Conservation (phyloP, 2,888 invertebrate species). For the Eristalis tenax region DNA sequence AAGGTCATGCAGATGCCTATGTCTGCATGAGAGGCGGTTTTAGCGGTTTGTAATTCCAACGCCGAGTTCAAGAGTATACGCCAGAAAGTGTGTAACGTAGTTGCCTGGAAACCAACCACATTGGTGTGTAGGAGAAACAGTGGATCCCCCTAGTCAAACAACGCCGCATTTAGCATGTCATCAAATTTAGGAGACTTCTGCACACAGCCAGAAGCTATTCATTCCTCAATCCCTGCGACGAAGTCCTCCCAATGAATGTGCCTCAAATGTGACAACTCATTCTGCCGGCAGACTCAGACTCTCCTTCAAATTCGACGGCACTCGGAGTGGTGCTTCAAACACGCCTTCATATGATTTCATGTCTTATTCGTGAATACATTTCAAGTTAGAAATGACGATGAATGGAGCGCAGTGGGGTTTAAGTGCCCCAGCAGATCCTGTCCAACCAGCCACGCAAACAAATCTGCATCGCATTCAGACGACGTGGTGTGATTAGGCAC, state of each 20-base stretch:
- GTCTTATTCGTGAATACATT: slow-evolving; percentile 58
- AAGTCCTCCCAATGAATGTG: not conserved
- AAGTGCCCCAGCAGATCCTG: not conserved
- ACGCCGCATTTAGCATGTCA: not conserved
- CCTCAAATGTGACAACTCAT: not conserved
- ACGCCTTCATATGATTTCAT: slow-evolving; percentile 45
- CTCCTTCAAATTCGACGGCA: slow-evolving; percentile 36
- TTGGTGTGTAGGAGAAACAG: not conserved
- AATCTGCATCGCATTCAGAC: slow-evolving; percentile 20
- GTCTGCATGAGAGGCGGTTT: too few species aligned
- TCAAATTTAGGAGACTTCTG: not conserved
- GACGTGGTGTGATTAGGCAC: not conserved
- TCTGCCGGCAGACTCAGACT: not conserved
- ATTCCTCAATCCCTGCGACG: not conserved
- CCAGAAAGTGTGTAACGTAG: too few species aligned
- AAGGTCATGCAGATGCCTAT: too few species aligned
- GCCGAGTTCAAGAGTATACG: too few species aligned
- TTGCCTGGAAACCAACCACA: too few species aligned
- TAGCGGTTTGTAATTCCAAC: too few species aligned
- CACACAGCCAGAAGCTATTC: not conserved
- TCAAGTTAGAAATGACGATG: slow-evolving; percentile 34
- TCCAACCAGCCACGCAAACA: not conserved
- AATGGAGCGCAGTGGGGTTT: not conserved
- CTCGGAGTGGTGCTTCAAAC: slow-evolving; percentile 32
- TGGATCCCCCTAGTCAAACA: not conserved